These are phyloP conservation scores for Crocuta crocuta DNA, from an alignment of 2,113 vertebrate genomes.

Conservation along the genomic window DNA sequence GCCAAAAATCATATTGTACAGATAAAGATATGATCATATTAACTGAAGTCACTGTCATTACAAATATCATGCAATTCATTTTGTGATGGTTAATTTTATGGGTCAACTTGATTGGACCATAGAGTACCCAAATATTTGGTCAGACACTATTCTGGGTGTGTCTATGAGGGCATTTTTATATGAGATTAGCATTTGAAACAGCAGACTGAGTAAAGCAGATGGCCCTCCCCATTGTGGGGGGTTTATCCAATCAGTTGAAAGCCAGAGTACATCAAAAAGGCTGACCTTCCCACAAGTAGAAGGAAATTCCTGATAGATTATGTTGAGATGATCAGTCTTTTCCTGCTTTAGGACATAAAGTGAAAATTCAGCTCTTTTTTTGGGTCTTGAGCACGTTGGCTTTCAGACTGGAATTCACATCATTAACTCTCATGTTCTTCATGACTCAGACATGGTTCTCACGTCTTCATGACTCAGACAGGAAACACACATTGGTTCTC, in stretches of 20 bases:
- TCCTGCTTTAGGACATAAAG: background rate
- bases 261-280: background rate
- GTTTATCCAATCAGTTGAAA: background rate
- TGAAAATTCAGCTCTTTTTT: background rate
- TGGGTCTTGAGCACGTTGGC: background rate
- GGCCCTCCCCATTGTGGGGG: background rate
- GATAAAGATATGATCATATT: background rate
- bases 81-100: background rate
- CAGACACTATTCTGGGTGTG: background rate
- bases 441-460: background rate
- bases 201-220: background rate
- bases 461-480: background rate
- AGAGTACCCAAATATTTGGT: background rate
- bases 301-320: background rate
- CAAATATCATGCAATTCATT: background rate
- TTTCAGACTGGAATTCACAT: background rate
- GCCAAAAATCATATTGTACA: background rate
- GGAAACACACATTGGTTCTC: background rate
- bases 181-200: background rate
- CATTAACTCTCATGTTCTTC: background rate
- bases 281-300: background rate
- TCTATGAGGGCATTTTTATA: background rate
- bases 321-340: background rate
- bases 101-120: background rate
- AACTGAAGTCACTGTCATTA: background rate